Conservation (phyloP, 2,113 vertebrate species). For the Diadophis punctatus region DNA sequence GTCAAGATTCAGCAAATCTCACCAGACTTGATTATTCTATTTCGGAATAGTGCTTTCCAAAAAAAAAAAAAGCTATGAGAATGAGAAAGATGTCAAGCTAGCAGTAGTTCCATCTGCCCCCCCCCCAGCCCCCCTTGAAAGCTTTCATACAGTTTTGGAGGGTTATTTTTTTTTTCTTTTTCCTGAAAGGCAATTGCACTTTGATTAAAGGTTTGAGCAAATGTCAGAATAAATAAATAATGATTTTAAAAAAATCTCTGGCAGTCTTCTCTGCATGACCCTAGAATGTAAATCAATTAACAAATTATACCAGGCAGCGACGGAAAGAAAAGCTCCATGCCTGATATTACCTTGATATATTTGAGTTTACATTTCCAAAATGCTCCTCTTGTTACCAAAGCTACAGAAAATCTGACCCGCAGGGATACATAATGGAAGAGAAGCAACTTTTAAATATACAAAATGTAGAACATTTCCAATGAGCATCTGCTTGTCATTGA, state of each 20-base stretch:
- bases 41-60: not conserved
- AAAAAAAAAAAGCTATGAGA: not conserved
- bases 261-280: not conserved
- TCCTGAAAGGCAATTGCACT: constrained; percentile 15
- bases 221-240: constrained; percentile 20
- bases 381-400: not conserved
- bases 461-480: not conserved
- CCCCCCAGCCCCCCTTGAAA: not conserved
- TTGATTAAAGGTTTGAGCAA: constrained; percentile 16
- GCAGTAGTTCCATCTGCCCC: not conserved
- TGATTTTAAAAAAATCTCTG: not conserved
- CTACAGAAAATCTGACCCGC: not conserved
- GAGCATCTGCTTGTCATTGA: not conserved
- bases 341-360: not conserved
- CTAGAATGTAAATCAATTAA: constrained; percentile 11
- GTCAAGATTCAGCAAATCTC: not conserved
- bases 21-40: not conserved
- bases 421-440: not conserved
- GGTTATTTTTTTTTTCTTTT: constrained; percentile 28
- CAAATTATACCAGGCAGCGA: not conserved
- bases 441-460: not conserved
- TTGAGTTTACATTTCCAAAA: constrained; percentile 15
- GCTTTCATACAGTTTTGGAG: not conserved
- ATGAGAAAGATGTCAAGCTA: not conserved
- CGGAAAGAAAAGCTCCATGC: not conserved